Percentiles rank a stretch among this genome's conserved stretches.
Evolutionary conservation across 2,113 vertebrate species (phyloP).

Genomic region (Mungos mungo): DNA sequence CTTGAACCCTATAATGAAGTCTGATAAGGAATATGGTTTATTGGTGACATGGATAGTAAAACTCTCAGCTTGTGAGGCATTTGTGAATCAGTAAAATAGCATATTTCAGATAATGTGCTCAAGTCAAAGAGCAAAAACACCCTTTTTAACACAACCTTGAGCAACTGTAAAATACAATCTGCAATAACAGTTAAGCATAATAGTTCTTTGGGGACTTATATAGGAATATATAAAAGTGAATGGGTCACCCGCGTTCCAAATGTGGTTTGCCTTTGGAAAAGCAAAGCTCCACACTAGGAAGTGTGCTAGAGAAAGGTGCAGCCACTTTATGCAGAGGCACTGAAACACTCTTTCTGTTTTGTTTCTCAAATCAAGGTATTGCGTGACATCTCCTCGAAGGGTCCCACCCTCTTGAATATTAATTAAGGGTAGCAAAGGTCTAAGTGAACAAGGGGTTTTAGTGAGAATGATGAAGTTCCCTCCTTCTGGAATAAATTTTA

Average conservation of each 20-base stretch:
- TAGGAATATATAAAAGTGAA: conserved; percentile 74
- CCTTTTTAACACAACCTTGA: conserved; percentile 73
- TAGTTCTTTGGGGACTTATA: conserved; percentile 71
- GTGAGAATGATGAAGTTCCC: background rate
- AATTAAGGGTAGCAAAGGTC: background rate
- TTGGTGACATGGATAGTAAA: conserved; percentile 72
- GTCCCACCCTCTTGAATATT: background rate
- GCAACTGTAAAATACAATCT: conserved; percentile 78
- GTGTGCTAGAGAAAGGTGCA: background rate
- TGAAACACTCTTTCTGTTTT: background rate
- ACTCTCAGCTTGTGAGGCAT: conserved; percentile 71
- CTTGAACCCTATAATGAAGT: conserved; percentile 64
- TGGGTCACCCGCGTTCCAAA: conserved; percentile 72
- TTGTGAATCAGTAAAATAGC: conserved; percentile 77
- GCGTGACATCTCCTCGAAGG: background rate
- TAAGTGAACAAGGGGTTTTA: background rate
- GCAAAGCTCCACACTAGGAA: background rate
- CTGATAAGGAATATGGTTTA: conserved; percentile 74
- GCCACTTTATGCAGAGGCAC: background rate
- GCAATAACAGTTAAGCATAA: conserved; percentile 78
- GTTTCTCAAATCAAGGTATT: background rate
- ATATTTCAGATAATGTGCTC: conserved; percentile 67
- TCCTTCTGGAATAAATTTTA: background rate
- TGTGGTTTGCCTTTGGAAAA: conserved; percentile 54
- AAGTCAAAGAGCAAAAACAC: conserved; percentile 64